Evolutionary conservation across 2,888 invertebrate species (phyloP).

Genomic region (Latrodectus elegans): DNA sequence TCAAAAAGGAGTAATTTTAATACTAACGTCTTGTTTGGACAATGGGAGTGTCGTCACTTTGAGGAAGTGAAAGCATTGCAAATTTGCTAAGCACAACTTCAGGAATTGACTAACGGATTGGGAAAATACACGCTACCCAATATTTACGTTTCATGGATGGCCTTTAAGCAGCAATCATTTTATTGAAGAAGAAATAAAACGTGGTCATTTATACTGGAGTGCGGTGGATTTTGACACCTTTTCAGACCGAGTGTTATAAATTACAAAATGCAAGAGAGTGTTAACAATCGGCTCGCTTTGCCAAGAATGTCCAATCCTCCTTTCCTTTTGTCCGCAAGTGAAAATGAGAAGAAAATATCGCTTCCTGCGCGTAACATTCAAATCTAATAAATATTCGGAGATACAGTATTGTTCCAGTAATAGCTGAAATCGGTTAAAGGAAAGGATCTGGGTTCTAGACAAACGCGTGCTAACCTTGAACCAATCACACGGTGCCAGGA

Average conservation of each 20-base stretch:
- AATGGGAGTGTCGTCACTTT: background rate
- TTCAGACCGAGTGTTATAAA: conserved; percentile 25
- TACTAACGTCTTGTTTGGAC: background rate
- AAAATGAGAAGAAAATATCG: conserved; percentile 57
- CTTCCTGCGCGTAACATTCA: conserved; percentile 57
- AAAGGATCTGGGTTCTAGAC: conserved; percentile 25
- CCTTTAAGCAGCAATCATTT: background rate
- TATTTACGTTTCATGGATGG: background rate
- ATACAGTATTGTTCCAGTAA: conserved; percentile 67
- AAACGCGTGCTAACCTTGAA: conserved; percentile 66
- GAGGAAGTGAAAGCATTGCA: conserved; percentile 10
- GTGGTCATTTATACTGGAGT: conserved; percentile 1
- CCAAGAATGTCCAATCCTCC: conserved; percentile 41
- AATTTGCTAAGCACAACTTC: background rate
- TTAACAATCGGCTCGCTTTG: conserved; percentile 45
- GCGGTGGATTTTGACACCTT: conserved; percentile 17
- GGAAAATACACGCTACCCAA: background rate
- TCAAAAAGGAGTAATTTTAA: background rate
- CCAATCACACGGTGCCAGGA: conserved; percentile 55
- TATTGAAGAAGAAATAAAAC: background rate
- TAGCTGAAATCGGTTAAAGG: conserved; percentile 60
- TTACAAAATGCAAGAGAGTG: conserved; percentile 45
- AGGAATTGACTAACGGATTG: background rate
- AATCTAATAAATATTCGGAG: conserved; percentile 59
- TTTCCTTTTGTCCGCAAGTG: conserved; percentile 41